Conservation (phyloP, 1,140 invertebrate genomes). For the Liolophura sinensis region DNA sequence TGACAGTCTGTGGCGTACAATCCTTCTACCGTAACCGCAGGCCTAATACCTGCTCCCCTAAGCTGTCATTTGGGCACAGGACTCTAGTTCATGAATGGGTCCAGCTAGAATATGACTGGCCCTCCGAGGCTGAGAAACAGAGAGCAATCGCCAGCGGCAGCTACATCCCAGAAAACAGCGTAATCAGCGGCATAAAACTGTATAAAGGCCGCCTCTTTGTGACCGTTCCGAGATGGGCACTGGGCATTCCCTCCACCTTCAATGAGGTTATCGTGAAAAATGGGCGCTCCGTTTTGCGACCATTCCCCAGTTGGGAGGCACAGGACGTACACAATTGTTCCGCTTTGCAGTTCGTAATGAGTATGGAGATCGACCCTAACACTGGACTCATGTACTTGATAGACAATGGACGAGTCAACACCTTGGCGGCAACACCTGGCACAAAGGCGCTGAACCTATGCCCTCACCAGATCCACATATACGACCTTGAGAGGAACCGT, state of each 20-base stretch:
- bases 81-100: slow-evolving; percentile 2
- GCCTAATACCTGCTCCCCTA: too few species aligned
- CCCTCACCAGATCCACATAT: too few species aligned
- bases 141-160: not conserved
- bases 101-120: not conserved
- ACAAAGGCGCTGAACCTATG: too few species aligned
- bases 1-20: too few species aligned
- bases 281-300: slow-evolving; percentile 1
- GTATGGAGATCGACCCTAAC: not conserved
- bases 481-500: too few species aligned
- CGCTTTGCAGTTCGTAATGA: not conserved
- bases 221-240: not conserved
- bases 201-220: slow-evolving; percentile 1
- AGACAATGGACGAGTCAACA: slow-evolving; percentile 1
- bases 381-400: not conserved
- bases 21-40: too few species aligned
- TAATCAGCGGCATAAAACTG: not conserved
- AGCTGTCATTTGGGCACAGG: not conserved
- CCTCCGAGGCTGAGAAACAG: not conserved
- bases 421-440: not conserved
- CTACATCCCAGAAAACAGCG: not conserved
- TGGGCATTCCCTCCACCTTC: not conserved
- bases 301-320: not conserved
- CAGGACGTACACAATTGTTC: not conserved
- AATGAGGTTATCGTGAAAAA: not conserved